Evolutionary conservation across 2,888 invertebrate genomes (phyloP).

Genomic region (Tetranychus truncatus): DNA sequence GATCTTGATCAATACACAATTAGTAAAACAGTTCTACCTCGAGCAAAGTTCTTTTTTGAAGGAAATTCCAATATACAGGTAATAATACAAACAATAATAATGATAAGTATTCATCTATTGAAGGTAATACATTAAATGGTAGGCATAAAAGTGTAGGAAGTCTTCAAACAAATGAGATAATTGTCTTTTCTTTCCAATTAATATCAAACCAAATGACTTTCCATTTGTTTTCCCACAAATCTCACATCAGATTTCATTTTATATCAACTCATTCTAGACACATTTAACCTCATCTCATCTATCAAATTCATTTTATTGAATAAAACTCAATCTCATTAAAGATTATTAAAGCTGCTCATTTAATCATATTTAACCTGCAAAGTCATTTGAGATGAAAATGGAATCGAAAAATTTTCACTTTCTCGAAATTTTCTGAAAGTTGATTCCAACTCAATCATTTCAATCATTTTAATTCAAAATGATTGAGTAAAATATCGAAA

Average conservation of each 20-base stretch:
- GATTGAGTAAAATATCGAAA: background rate
- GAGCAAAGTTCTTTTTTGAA: conserved; percentile 51
- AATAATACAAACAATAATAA: conserved; percentile 12
- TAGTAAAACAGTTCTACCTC: conserved; percentile 57
- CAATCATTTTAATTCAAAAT: background rate
- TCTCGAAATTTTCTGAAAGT: background rate
- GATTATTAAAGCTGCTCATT: background rate
- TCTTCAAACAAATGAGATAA: background rate
- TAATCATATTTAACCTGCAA: background rate
- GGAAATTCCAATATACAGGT: conserved; percentile 62
- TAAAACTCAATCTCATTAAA: too few species aligned
- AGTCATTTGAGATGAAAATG: background rate
- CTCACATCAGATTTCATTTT: too few species aligned
- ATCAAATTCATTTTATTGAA: too few species aligned
- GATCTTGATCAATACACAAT: conserved; percentile 64
- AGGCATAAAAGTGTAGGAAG: background rate
- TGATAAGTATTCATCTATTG: too few species aligned
- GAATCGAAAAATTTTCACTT: background rate
- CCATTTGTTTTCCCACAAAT: too few species aligned
- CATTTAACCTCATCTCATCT: too few species aligned
- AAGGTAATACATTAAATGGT: background rate
- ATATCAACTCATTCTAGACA: too few species aligned
- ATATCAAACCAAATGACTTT: background rate
- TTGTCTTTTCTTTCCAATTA: too few species aligned
- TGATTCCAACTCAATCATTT: background rate